These are phyloP conservation scores for Pollimyrus isidori DNA, from an alignment of 2,113 vertebrate genomes.

Conservation along the genomic window DNA sequence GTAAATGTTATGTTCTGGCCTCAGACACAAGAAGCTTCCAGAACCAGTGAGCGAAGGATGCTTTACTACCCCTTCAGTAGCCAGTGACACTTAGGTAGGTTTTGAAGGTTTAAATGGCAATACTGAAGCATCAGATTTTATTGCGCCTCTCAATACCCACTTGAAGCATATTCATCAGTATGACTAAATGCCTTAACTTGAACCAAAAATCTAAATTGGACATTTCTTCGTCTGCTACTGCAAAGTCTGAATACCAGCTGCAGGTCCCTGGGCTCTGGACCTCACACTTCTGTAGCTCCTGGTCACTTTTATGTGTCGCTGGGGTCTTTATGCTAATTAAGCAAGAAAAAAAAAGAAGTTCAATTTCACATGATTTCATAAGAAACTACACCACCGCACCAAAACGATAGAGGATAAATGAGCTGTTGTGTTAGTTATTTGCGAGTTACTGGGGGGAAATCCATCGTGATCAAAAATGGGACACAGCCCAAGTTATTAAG, in stretches of 20 bases:
- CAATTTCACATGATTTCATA: background rate
- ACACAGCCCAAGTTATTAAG: background rate
- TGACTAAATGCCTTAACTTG: background rate
- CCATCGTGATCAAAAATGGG: background rate
- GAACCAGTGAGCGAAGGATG: background rate
- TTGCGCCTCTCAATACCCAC: background rate
- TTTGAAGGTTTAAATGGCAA: background rate
- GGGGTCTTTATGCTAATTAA: background rate
- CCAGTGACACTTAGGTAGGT: background rate
- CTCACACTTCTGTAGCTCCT: background rate
- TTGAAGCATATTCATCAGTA: background rate
- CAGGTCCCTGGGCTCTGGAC: background rate
- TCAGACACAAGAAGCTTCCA: background rate
- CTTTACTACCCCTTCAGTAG: background rate
- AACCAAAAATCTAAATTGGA: background rate
- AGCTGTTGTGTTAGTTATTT: background rate
- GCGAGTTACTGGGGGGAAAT: background rate
- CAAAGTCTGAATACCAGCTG: background rate
- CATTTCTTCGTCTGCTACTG: background rate
- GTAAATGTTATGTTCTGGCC: conserved; percentile 7
- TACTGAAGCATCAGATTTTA: background rate
- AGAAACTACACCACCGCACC: no score
- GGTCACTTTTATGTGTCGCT: background rate
- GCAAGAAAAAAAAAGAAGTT: no score
- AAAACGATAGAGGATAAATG: background rate